Evolutionary conservation across 2,888 invertebrate species (phyloP), one percentile per base, ranked within the genome.

Genomic region (Rapana venosa): DNA sequence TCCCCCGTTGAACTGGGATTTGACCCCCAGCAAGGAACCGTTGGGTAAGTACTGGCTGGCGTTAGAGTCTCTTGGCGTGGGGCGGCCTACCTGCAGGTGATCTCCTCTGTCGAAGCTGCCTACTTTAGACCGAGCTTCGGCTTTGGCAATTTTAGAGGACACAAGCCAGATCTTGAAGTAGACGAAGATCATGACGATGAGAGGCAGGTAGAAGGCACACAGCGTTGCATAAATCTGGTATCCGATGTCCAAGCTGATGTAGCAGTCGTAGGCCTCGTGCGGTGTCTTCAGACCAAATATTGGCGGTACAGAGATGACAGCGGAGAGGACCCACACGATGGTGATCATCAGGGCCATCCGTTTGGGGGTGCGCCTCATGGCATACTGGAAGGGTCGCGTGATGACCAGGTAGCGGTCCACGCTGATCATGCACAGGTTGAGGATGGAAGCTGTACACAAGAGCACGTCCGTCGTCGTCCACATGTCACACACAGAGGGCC

Each of bases 161-260:
- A 95, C 99, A 92, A 98, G 92, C 97, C 99, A 99, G 96, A 99
- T 99, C 97, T 98, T 98, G 96, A 98, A 98, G 96, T 99, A 99
- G 85, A 99, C 98, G 94, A 98, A 97, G 91, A 99, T 97, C 99
- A 99, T 99, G 93, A 99, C 98, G 93, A 98, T 97, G 92, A 99
- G 97, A 22, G 99, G 99, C 95, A 99, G 98, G 97, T 99, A 99
- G 97, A 99, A 99, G 93, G 99, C 95, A 93, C 98, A 96, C 74
- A 97, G 94, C 30, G 97, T 97, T 92, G 99, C 99, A 97, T 99
- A 99, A 95, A 99, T 98, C 97, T 99, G 99, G 96, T 99, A 99
- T 92, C 98, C 98, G 96, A 98, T 98, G 96, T 98, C 98, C 96
- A 99, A 98, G 93, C 98, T 98, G 89, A 99, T 99, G 91, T 97